phyloP scores from a whole-genome alignment of 2,888 invertebrate genomes.

The Drosophila tanythrix region DNA sequence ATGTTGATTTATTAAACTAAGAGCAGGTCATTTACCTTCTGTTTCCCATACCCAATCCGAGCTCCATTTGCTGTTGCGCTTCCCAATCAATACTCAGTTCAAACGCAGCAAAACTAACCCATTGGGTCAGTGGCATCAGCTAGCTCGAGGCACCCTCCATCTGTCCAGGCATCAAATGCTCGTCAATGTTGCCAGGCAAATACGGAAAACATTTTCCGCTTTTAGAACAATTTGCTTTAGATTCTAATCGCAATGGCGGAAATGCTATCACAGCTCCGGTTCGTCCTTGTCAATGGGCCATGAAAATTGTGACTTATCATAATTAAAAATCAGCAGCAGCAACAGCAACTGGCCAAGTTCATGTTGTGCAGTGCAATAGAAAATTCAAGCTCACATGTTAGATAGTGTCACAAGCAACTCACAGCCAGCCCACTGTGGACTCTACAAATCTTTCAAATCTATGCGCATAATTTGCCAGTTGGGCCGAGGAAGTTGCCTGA shows the following conservation, averaged over 20 bases:
- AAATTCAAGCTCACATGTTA: slow-evolving; percentile 27
- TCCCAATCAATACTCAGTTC: slow-evolving; percentile 34
- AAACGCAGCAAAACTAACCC: slow-evolving; percentile 63
- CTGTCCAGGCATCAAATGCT: slow-evolving; percentile 40
- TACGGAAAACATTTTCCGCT: slow-evolving; percentile 68
- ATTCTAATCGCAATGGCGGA: slow-evolving; percentile 68
- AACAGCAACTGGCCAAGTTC: slow-evolving; percentile 65
- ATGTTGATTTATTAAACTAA: background rate
- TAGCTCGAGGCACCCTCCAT: background rate
- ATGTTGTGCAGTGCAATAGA: slow-evolving; percentile 41
- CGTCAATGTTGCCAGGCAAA: slow-evolving; percentile 60
- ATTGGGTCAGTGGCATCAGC: slow-evolving; percentile 76
- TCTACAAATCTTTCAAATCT: slow-evolving; percentile 59
- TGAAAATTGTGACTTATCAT: slow-evolving; percentile 64
- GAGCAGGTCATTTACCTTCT: background rate
- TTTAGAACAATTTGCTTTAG: slow-evolving; percentile 70
- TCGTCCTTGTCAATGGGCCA: slow-evolving; percentile 49
- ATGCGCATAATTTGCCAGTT: slow-evolving; percentile 73
- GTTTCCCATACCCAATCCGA: background rate
- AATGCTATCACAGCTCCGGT: slow-evolving; percentile 33
- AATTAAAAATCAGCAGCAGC: slow-evolving; percentile 70
- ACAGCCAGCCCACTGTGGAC: slow-evolving; percentile 21
- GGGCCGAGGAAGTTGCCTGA: slow-evolving; percentile 51
- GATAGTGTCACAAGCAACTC: slow-evolving; percentile 44
- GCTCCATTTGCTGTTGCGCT: background rate